These are phyloP conservation scores for Calephelis virginiensis DNA, from an alignment of 1,140 invertebrate species.

Conservation along the genomic window DNA sequence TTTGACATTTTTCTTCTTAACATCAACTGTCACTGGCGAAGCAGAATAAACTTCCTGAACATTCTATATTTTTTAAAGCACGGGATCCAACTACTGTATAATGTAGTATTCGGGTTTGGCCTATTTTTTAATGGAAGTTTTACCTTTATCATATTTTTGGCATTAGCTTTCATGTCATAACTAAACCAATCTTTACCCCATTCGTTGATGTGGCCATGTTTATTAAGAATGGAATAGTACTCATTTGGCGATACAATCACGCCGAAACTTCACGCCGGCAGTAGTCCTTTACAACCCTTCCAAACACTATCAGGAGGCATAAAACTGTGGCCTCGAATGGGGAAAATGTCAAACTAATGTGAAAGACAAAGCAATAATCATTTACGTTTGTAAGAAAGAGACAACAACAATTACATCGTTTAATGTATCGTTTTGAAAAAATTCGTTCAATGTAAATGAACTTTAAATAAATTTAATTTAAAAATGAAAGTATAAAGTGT, in stretches of 20 bases:
- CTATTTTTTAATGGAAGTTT: background rate
- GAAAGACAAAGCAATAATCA: background rate
- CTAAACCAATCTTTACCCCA: background rate
- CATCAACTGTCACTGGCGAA: background rate
- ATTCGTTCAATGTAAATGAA: background rate
- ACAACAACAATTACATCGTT: constrained; percentile 5
- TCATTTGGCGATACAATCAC: no score
- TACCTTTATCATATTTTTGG: background rate
- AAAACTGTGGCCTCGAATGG: no score
- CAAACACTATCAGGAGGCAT: no score
- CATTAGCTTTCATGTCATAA: constrained; percentile 1
- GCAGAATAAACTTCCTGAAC: constrained; percentile 1
- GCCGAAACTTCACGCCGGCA: no score
- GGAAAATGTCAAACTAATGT: background rate
- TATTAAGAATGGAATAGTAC: no score
- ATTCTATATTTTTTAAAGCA: constrained; percentile 6
- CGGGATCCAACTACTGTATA: background rate
- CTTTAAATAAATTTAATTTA: no score
- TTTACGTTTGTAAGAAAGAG: background rate
- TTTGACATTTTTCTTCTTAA: constrained; percentile 4
- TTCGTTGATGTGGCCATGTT: background rate
- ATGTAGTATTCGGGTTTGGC: background rate
- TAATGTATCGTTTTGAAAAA: constrained; percentile 10
- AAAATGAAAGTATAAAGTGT: no score
- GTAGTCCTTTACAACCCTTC: no score